Conservation (phyloP, 1,140 invertebrate genomes). For the Pseudomyrmex dendroicus region DNA sequence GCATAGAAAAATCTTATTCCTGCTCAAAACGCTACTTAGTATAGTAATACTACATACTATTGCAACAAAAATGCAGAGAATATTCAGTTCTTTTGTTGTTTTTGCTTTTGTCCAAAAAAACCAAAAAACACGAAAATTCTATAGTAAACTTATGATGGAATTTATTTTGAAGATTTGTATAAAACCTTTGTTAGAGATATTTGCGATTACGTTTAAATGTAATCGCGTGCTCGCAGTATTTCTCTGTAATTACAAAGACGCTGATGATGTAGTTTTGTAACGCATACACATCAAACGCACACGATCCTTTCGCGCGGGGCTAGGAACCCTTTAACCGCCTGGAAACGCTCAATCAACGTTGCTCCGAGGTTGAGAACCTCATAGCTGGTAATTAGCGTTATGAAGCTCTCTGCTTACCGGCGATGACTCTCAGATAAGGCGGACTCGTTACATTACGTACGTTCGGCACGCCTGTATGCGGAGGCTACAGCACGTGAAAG, state of each 20-base stretch:
- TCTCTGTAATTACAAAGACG: constrained; percentile 42
- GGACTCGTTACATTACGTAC: constrained; percentile 79
- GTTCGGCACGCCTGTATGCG: constrained; percentile 77
- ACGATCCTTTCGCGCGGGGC: constrained; percentile 32
- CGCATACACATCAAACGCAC: constrained; percentile 38
- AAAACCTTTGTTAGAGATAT: not conserved
- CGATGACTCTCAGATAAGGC: constrained; percentile 81
- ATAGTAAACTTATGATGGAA: not conserved
- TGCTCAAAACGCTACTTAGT: too few species aligned
- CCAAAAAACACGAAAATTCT: not conserved
- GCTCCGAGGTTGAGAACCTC: constrained; percentile 70
- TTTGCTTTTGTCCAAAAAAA: not conserved
- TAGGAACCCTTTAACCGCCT: constrained; percentile 55
- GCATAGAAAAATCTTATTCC: too few species aligned
- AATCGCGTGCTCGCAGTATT: not conserved
- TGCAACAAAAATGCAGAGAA: too few species aligned
- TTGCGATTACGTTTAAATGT: constrained; percentile 35
- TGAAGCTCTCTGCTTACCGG: constrained; percentile 79
- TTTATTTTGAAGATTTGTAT: not conserved
- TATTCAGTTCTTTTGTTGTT: too few species aligned
- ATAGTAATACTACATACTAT: too few species aligned
- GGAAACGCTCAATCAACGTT: constrained; percentile 52
- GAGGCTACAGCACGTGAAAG: constrained; percentile 82
- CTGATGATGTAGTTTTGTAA: constrained; percentile 57
- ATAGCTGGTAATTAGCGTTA: constrained; percentile 83